Evolutionary conservation across 2,888 invertebrate species (phyloP).

Genomic region (Pteria penguin): DNA sequence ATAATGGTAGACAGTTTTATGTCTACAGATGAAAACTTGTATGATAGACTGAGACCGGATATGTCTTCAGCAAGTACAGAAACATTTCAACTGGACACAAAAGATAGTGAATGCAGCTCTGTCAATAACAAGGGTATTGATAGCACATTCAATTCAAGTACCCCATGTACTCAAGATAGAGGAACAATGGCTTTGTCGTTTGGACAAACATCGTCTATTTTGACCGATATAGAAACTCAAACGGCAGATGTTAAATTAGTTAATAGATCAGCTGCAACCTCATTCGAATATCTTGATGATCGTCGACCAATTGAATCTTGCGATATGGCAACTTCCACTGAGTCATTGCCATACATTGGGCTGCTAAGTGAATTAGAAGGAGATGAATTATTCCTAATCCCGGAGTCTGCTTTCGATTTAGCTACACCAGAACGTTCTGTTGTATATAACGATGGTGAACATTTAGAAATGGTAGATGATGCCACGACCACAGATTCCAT

Average conservation of each 20-base stretch:
- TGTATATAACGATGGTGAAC: conserved; percentile 51
- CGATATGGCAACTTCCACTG: conserved; percentile 73
- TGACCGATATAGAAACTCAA: conserved; percentile 60
- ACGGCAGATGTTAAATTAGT: conserved; percentile 56
- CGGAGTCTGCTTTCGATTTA: conserved; percentile 47
- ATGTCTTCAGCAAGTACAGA: conserved; percentile 13
- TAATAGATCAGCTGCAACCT: conserved; percentile 66
- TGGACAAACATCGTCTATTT: conserved; percentile 37
- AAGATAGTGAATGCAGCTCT: conserved; percentile 18
- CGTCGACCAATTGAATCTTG: conserved; percentile 48
- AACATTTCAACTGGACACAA: conserved; percentile 4
- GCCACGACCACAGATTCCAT: conserved; percentile 60
- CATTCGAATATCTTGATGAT: conserved; percentile 56
- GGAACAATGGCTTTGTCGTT: conserved; percentile 67
- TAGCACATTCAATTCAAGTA: conserved; percentile 54
- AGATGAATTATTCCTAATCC: conserved; percentile 72
- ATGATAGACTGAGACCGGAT: conserved; percentile 18
- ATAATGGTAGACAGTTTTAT: conserved; percentile 51
- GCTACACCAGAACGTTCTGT: conserved; percentile 23
- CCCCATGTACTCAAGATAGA: conserved; percentile 52
- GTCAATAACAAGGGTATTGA: conserved; percentile 46
- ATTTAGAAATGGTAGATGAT: conserved; percentile 63
- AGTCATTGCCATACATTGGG: conserved; percentile 74
- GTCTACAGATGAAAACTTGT: conserved; percentile 54
- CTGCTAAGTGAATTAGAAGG: conserved; percentile 73